Base-by-base conservation (phyloP, 2,888 invertebrate genomes). In the Aphidoletes aphidimyza region DNA sequence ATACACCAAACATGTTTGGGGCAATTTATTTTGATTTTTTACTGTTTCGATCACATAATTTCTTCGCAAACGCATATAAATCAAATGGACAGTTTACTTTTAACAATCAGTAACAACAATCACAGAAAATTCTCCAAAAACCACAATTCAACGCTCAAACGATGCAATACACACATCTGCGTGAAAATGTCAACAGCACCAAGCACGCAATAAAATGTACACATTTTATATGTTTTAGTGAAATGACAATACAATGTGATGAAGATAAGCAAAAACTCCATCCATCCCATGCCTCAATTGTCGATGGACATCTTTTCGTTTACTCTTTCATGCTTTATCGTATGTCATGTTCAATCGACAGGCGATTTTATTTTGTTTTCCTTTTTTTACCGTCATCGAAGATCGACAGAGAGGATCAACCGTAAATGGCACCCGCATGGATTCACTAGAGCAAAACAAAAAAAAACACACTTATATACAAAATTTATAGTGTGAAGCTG, bases 111-210 rank as follows among this genome's bases (percentile, higher is more conserved):
- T 47, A 3, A 26, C 22, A 54, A 54, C 6, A 42, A 42, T 42
- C 42, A 26, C 22, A 54, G 54, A 22, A 22, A 22, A 54, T 6
- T 8, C 5, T 3, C 6, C 2, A 54, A 54, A 54, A 54, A 54
- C 22, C 54, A 54, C 54, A 54, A 22, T 54, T 19, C 54, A 26
- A n/a, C n/a, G n/a, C 11, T 5, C 69, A 69, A 69, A 22, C 26
- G 54, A 69, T 69, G 3, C 11, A 69, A n/a, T 1, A 30, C 30
- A 0, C 30, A 69, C 14, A n/a, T n/a, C n/a, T n/a, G 2, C 30
- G 69, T 69, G 69, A 69, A n/a, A 69, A 69, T 30, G 30, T 69
- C 54, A 69, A 54, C 54, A 69, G n/a, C 69, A 69, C 26, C 69
- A 30, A 34, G 14, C 69, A 34, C 69, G 14, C 14, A 30, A 69